Conservation (phyloP, 1,140 invertebrate genomes). For the Pseudomyrmex sp. region DNA sequence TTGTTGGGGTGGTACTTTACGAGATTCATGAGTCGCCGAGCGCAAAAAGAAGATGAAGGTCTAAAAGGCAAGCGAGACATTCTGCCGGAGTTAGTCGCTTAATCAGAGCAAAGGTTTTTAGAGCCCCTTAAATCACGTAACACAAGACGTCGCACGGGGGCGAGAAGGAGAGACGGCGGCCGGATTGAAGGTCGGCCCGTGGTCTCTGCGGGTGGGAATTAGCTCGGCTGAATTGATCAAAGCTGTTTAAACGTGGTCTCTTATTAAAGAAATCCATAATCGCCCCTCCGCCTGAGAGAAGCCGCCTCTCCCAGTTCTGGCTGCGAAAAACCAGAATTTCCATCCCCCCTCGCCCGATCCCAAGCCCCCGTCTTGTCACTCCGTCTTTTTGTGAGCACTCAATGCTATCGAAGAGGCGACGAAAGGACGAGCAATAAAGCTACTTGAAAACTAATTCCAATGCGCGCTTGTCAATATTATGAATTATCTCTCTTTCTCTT, state of each 20-base stretch:
- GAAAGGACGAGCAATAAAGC: constrained; percentile 19
- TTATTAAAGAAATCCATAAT: constrained; percentile 84
- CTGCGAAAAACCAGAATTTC: constrained; percentile 67
- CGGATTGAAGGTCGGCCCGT: constrained; percentile 69
- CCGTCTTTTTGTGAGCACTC: neutral
- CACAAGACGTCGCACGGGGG: constrained; percentile 75
- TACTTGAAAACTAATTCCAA: constrained; percentile 58
- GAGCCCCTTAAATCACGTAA: constrained; percentile 81
- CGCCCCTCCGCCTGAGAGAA: constrained; percentile 75
- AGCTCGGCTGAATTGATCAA: constrained; percentile 82
- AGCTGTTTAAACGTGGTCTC: constrained; percentile 82
- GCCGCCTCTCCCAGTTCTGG: constrained; percentile 50
- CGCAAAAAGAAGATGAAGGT: constrained; percentile 73
- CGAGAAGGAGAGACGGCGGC: constrained; percentile 24
- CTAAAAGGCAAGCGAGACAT: constrained; percentile 79
- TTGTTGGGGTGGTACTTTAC: constrained; percentile 61
- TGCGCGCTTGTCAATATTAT: constrained; percentile 20
- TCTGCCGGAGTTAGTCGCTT: constrained; percentile 78
- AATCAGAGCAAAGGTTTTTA: constrained; percentile 83
- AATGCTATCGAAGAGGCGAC: constrained; percentile 1
- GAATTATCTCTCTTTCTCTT: neutral
- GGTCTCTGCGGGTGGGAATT: constrained; percentile 81
- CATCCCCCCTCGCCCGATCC: constrained; percentile 25
- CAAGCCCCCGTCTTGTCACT: constrained; percentile 34
- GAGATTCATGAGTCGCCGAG: constrained; percentile 59